Evolutionary conservation across 1,140 invertebrate genomes (phyloP), one percentile per base, ranked within the genome.

Genomic region (Neelides sp.): DNA sequence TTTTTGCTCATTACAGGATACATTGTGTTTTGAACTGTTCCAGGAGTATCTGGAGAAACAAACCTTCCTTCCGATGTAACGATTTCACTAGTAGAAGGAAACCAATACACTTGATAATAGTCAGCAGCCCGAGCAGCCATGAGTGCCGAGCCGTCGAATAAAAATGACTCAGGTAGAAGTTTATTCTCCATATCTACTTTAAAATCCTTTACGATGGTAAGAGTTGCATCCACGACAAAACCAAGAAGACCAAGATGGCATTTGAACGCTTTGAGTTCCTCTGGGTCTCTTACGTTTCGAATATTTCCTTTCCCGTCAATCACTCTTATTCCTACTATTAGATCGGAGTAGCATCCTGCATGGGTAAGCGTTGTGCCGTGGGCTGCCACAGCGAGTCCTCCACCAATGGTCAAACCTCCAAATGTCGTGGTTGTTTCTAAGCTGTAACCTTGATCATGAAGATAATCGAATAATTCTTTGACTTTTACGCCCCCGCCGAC

Each of bases 61-160:
- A 30, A 46, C 4, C 15, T 19, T 19, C 43, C 43, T 10, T 4
- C 26, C 17, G 24, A 30, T 17, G 34, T 19, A 7, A 46, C 43
- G 43, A 46, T 28, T 15, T 8, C 7, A 8, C 12, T 30, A 28
- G 43, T 12, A n/a, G 12, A 4, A 28, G 43, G 43, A 46, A 46
- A 46, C 43, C 43, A 46, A 24, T 28, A 46, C 4, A 46, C 4
- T 32, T 46, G 26, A 19, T 30, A 46, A 24, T 4, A 4, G 28
- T 46, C 43, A 15, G 7, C 8, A 8, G 7, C 4, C 4, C 19
- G 7, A 10, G 43, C 43, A 13, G 19, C 24, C 3, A 10, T 19
- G 5, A 46, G 27, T 30, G 19, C 43, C n/a, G 43, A 30, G 4
- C 43, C 43, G 43, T 46, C 43, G 26, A 32, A 17, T 4, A 46